Evolutionary conservation across 64 coral and sea anemone species (phyloP), one percentile per base, ranked within the genome.

Genomic region (Actinia tenebrosa): DNA sequence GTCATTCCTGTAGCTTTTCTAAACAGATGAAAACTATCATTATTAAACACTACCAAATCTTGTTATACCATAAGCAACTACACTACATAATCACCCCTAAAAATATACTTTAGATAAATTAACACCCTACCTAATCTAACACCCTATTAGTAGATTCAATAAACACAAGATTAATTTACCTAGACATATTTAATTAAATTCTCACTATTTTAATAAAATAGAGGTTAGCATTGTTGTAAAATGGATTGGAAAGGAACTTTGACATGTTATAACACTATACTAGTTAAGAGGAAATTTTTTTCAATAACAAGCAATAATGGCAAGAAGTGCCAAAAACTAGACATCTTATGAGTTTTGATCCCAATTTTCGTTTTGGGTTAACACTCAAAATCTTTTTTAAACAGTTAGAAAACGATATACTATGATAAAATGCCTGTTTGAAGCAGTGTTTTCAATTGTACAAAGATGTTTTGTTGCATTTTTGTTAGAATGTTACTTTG

Each of bases 101-200:
- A 72, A 42, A 7, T 30, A 75, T 30, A 75, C 25, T 23, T 66
- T 3, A n/a, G 19, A 66, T 66, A 14, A 11, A 58, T 7, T 42
- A 42, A 42, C 27, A 75, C 26, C 69, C 2, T 42, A 13, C 7
- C 42, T 75, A 75, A 75, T 66, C 10, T 42, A 75, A 30, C 3
- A 30, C 10, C 69, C n/a, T 75, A 75, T 26, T 75, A 75, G n/a
- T 66, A 66, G n/a, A 66, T 5, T 66, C 63, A 66, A 66, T 66
- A n/a, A 66, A 66, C 63, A 66, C 4, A 66, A 66, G 1, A 7
- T 1, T 23, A 66, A 20, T 20, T n/a, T 3, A 10, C 7, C 13
- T 75, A 30, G 13, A 75, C n/a, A 75, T 27, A 75, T 30, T 75
- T 75, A 75, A 75, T 75, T 75, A 75, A 27, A 75, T 75, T 42